phyloP scores from a whole-genome alignment of 2,797 vertebrate genomes.

The Melanotaenia boesemani region DNA sequence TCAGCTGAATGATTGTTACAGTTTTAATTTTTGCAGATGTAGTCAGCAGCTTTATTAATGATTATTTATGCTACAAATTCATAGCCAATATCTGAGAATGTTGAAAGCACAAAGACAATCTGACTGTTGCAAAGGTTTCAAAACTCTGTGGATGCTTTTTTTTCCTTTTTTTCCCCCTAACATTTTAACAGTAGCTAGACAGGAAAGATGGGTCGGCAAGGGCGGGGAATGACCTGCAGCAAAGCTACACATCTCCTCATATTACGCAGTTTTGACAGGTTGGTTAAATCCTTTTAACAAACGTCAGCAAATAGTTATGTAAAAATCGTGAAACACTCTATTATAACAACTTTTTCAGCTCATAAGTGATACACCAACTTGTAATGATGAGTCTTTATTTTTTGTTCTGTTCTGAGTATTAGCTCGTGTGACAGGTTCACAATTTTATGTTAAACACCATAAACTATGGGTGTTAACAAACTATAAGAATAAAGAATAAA shows the following conservation, averaged over 20 bases:
- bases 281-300: not conserved
- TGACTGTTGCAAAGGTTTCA: not conserved
- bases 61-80: not conserved
- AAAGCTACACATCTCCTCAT: too few species aligned
- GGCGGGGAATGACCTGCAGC: too few species aligned
- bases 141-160: not conserved
- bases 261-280: not conserved
- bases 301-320: not conserved
- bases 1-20: too few species aligned
- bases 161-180: not conserved
- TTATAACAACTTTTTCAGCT: too few species aligned
- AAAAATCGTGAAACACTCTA: not conserved
- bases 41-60: not conserved
- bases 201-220: too few species aligned
- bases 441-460: too few species aligned
- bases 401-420: too few species aligned
- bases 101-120: not conserved
- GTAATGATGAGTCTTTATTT: too few species aligned
- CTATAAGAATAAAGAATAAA: too few species aligned
- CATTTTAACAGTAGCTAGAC: not conserved
- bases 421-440: too few species aligned
- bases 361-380: too few species aligned
- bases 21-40: slow-evolving; percentile 1
- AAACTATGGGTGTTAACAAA: too few species aligned
- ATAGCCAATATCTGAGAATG: not conserved